Percentiles rank a stretch among this genome's conserved stretches.
Evolutionary conservation across 2,113 vertebrate species (phyloP).

Genomic region (Polypterus bichir): DNA sequence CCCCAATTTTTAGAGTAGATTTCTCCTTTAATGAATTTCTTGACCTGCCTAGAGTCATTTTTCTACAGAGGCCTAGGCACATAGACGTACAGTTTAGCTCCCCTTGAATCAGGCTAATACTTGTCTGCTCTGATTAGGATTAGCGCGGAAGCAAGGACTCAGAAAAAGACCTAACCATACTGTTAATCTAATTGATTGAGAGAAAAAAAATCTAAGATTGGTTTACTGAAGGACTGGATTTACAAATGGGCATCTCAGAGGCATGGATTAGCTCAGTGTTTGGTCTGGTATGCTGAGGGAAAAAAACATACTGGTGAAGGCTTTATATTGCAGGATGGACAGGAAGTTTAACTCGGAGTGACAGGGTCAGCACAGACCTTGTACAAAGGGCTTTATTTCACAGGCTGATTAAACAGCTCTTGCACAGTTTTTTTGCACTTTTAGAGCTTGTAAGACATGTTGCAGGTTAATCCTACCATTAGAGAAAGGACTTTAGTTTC

Average conservation of each 20-base stretch:
- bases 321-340: conserved; percentile 65
- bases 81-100: conserved; percentile 36
- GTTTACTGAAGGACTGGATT: conserved; percentile 74
- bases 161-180: conserved; percentile 48
- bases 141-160: conserved; percentile 55
- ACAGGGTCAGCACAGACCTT: conserved; percentile 86
- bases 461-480: conserved; percentile 75
- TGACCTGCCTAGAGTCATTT: no score
- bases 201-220: conserved; percentile 70
- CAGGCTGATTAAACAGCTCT: conserved; percentile 86
- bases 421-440: conserved; percentile 83
- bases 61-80: no score
- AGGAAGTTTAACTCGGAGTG: conserved; percentile 83
- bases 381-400: conserved; percentile 76
- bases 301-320: conserved; percentile 43
- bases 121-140: conserved; percentile 77
- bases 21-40: no score
- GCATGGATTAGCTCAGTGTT: conserved; percentile 69
- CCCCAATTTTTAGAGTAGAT: no score
- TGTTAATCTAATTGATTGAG: conserved; percentile 75
- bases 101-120: conserved; percentile 62
- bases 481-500: conserved; percentile 24
- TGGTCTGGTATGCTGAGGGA: conserved; percentile 40
- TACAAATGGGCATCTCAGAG: conserved; percentile 57
- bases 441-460: conserved; percentile 85